Conservation (phyloP, 2,888 invertebrate genomes). For the Acleris cristana region DNA sequence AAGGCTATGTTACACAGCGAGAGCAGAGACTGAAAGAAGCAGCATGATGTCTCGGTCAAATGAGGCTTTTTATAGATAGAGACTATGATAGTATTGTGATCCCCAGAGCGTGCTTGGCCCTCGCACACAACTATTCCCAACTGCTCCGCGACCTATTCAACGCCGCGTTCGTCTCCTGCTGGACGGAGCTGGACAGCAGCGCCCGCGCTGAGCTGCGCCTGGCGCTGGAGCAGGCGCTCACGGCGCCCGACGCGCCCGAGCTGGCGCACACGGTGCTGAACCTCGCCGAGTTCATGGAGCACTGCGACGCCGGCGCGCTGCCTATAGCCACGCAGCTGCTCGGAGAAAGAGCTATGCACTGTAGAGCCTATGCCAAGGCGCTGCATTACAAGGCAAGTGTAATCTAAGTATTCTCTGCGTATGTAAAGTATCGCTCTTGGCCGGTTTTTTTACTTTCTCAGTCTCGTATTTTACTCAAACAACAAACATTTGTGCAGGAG, state of each 20-base stretch:
- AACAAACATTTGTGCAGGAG: conserved; percentile 79
- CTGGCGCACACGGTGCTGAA: conserved; percentile 98
- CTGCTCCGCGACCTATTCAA: conserved; percentile 98
- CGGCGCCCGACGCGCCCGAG: conserved; percentile 96
- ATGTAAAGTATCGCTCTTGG: not conserved
- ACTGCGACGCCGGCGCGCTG: conserved; percentile 97
- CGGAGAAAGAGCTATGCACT: conserved; percentile 97
- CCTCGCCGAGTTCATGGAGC: conserved; percentile 99
- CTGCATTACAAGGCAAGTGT: conserved; percentile 82
- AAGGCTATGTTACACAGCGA: not conserved
- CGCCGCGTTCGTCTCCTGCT: conserved; percentile 99
- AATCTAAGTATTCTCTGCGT: not conserved
- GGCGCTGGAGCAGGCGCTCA: conserved; percentile 94
- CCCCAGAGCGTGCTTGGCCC: conserved; percentile 91
- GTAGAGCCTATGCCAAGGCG: conserved; percentile 89
- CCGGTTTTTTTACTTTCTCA: not conserved
- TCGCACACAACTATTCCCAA: conserved; percentile 97
- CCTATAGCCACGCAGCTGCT: conserved; percentile 94
- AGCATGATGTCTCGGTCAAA: too few relatives aligned
- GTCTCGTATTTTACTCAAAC: not conserved
- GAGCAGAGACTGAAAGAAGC: not conserved
- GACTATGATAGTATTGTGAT: not conserved
- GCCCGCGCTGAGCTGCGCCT: conserved; percentile 93
- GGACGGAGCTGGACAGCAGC: conserved; percentile 95
- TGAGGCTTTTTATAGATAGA: too few relatives aligned